Percentiles rank a stretch among this genome's conserved stretches.
Evolutionary conservation across 2,113 vertebrate genomes (phyloP).

Genomic region (Formicarius rufipectus): DNA sequence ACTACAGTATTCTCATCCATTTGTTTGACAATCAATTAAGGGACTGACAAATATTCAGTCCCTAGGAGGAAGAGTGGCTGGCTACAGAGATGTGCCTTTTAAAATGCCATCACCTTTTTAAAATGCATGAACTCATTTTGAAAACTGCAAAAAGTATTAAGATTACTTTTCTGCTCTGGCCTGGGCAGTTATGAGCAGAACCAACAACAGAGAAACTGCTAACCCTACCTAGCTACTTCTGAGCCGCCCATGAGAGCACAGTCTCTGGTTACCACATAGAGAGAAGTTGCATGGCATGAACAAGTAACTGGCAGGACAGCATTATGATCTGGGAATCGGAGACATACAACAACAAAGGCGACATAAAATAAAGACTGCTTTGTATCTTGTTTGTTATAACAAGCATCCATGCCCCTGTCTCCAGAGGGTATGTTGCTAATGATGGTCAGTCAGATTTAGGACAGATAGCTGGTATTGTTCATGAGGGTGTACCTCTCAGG

Average conservation of each 20-base stretch:
- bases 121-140: background rate
- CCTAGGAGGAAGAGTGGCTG: background rate
- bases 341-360: background rate
- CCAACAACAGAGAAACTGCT: background rate
- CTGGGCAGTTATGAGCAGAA: background rate
- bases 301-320: background rate
- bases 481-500: background rate
- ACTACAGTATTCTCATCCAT: background rate
- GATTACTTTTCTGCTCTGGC: background rate
- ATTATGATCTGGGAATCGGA: background rate
- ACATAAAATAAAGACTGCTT: background rate
- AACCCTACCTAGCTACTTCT: background rate
- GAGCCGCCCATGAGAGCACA: background rate
- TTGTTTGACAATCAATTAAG: background rate
- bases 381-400: background rate
- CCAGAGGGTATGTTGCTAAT: background rate
- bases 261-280: background rate
- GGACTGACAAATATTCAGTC: background rate
- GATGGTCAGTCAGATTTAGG: background rate
- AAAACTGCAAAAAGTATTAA: background rate
- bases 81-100: background rate
- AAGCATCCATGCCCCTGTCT: background rate
- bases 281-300: background rate
- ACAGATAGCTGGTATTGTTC: background rate
- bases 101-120: background rate